Percentiles rank a stretch among this genome's conserved stretches.
phyloP scores from a whole-genome alignment of 2,888 invertebrate genomes.

The Caenorhabditis panamensis region DNA sequence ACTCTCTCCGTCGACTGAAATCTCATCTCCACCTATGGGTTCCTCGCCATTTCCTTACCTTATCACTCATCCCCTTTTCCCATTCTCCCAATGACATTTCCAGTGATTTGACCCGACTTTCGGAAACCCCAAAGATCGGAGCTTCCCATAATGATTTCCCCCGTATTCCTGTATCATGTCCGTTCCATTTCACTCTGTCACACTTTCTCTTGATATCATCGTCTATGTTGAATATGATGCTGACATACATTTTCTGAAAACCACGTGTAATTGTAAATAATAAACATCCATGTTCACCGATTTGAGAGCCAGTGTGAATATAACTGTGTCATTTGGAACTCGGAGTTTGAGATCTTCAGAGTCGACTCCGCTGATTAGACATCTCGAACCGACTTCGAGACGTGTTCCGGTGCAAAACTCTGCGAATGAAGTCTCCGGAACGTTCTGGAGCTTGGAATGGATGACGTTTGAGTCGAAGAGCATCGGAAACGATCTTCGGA shows the following conservation, averaged over 20 bases:
- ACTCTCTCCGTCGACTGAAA: slow-evolving; percentile 13
- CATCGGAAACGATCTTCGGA: slow-evolving; percentile 21
- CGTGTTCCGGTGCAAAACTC: slow-evolving; percentile 20
- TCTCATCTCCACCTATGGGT: background rate
- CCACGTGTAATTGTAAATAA: slow-evolving; percentile 35
- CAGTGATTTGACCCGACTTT: slow-evolving; percentile 37
- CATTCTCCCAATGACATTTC: slow-evolving; percentile 33
- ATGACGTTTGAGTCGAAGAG: slow-evolving; percentile 19
- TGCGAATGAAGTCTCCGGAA: slow-evolving; percentile 15
- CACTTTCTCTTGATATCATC: slow-evolving; percentile 67
- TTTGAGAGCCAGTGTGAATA: slow-evolving; percentile 53
- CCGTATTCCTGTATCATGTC: slow-evolving; percentile 46
- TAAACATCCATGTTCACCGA: slow-evolving; percentile 14
- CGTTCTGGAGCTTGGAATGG: background rate
- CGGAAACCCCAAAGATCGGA: slow-evolving; percentile 36
- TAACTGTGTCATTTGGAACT: slow-evolving; percentile 36
- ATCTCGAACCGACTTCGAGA: slow-evolving; percentile 37
- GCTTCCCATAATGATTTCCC: slow-evolving; percentile 54
- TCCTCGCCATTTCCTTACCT: background rate
- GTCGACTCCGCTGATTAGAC: slow-evolving; percentile 47
- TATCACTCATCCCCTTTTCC: slow-evolving; percentile 27
- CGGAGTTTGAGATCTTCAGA: background rate
- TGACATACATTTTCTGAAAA: slow-evolving; percentile 55
- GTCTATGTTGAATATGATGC: slow-evolving; percentile 50
- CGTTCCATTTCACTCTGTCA: slow-evolving; percentile 57